Conservation (phyloP, 2,888 invertebrate genomes). For the Mythimna ferrago region DNA sequence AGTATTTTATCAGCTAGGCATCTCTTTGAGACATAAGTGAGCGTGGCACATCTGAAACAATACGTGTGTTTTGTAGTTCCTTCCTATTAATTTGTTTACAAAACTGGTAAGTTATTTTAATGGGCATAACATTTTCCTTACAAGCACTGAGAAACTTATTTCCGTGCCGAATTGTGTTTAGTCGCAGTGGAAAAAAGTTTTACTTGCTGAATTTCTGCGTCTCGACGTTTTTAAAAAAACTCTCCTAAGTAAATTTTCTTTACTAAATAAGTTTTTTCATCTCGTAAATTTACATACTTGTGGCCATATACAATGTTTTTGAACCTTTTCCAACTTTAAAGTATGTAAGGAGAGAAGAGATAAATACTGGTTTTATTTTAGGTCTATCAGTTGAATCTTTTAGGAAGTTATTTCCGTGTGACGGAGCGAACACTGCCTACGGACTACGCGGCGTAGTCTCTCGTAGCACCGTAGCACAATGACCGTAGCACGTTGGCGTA, state of each 20-base stretch:
- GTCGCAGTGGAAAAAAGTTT: conserved; percentile 8
- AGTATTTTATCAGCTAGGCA: conserved; percentile 48
- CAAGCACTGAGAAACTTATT: background rate
- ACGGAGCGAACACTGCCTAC: conserved; percentile 23
- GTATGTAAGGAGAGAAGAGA: too few species aligned
- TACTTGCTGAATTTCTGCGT: background rate
- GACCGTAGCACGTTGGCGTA: conserved; percentile 21
- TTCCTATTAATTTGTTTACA: conserved; percentile 3
- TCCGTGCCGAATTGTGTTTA: background rate
- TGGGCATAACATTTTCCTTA: background rate
- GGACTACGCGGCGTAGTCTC: conserved; percentile 19
- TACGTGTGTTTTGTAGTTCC: conserved; percentile 16
- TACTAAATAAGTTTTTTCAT: background rate
- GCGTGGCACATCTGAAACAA: conserved; percentile 59
- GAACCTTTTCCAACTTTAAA: background rate
- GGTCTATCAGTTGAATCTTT: background rate
- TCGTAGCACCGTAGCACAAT: conserved; percentile 4
- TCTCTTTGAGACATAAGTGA: conserved; percentile 19
- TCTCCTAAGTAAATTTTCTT: background rate
- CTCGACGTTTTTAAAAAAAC: background rate
- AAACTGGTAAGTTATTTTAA: conserved; percentile 20
- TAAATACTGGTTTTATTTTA: background rate
- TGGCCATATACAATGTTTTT: background rate
- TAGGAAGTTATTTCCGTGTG: conserved; percentile 9
- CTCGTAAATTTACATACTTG: background rate